These are phyloP conservation scores for Mechanitis messenoides DNA, from an alignment of 2,888 invertebrate species.

Conservation along the genomic window DNA sequence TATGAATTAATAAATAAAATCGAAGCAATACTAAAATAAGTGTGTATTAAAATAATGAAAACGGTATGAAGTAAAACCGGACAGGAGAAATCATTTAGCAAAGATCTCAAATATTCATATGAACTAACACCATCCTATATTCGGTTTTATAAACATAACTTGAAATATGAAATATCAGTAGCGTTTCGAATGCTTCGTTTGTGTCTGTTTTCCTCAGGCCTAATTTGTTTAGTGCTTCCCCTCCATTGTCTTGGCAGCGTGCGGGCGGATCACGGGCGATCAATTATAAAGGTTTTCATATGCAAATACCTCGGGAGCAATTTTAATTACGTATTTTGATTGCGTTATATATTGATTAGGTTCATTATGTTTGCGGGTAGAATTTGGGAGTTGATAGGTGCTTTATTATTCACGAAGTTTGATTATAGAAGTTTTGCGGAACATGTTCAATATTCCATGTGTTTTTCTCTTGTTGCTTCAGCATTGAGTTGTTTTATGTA, in stretches of 20 bases:
- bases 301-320: constrained; percentile 69
- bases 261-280: constrained; percentile 47
- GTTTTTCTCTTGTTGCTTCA: constrained; percentile 4
- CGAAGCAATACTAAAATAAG: too few species aligned
- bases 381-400: constrained; percentile 29
- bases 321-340: constrained; percentile 71
- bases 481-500: not conserved
- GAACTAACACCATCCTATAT: not conserved
- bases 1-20: too few species aligned
- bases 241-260: constrained; percentile 43
- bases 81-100: not conserved
- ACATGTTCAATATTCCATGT: constrained; percentile 1
- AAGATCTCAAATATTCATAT: not conserved
- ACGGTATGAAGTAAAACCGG: not conserved
- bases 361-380: constrained; percentile 44
- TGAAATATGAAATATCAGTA: constrained; percentile 17
- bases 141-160: constrained; percentile 6
- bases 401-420: constrained; percentile 29
- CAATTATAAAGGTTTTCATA: constrained; percentile 73
- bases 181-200: constrained; percentile 16
- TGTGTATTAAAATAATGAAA: too few species aligned
- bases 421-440: constrained; percentile 20
- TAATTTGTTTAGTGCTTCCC: constrained; percentile 51
- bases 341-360: constrained; percentile 70
- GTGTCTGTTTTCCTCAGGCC: constrained; percentile 39